Evolutionary conservation across 2,797 vertebrate genomes (phyloP).

Genomic region (Gobionotothen gibberifrons): DNA sequence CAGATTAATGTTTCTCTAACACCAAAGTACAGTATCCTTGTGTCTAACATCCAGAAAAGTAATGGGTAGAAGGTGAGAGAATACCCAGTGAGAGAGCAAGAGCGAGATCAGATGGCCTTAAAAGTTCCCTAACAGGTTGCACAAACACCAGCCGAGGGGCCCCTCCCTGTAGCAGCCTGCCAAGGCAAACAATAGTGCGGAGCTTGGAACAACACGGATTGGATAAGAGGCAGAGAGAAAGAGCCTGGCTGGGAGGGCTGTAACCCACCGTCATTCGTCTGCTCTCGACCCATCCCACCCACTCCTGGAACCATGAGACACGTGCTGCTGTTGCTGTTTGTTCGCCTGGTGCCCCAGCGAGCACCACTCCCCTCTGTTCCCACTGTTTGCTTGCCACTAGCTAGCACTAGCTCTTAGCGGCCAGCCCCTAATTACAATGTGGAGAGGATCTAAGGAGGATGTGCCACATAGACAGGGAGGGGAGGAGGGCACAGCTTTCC

Average conservation of each 20-base stretch:
- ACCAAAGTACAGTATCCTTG: not conserved
- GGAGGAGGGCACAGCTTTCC: slow-evolving; percentile 84
- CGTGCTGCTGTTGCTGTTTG: slow-evolving; percentile 78
- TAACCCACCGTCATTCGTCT: slow-evolving; percentile 67
- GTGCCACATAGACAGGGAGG: slow-evolving; percentile 87
- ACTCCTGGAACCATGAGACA: slow-evolving; percentile 73
- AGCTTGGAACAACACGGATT: slow-evolving; percentile 85
- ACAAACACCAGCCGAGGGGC: slow-evolving; percentile 80
- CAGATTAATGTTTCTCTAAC: slow-evolving; percentile 10
- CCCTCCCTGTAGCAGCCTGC: slow-evolving; percentile 85
- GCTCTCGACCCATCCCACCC: slow-evolving; percentile 74
- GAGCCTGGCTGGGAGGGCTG: slow-evolving; percentile 64
- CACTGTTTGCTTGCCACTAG: slow-evolving; percentile 77
- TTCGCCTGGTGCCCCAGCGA: slow-evolving; percentile 63
- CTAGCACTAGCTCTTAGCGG: slow-evolving; percentile 74
- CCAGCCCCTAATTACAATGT: slow-evolving; percentile 85
- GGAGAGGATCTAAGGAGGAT: slow-evolving; percentile 87
- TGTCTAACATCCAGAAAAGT: slow-evolving; percentile 33
- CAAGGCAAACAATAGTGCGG: slow-evolving; percentile 87
- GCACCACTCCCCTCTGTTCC: slow-evolving; percentile 76
- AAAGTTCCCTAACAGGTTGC: slow-evolving; percentile 88
- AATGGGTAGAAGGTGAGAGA: slow-evolving; percentile 62
- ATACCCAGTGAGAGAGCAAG: slow-evolving; percentile 54
- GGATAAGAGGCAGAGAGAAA: slow-evolving; percentile 74
- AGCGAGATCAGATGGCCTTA: slow-evolving; percentile 78